Evolutionary conservation across 2,797 vertebrate genomes (phyloP).

Genomic region (Notolabrus celidotus): DNA sequence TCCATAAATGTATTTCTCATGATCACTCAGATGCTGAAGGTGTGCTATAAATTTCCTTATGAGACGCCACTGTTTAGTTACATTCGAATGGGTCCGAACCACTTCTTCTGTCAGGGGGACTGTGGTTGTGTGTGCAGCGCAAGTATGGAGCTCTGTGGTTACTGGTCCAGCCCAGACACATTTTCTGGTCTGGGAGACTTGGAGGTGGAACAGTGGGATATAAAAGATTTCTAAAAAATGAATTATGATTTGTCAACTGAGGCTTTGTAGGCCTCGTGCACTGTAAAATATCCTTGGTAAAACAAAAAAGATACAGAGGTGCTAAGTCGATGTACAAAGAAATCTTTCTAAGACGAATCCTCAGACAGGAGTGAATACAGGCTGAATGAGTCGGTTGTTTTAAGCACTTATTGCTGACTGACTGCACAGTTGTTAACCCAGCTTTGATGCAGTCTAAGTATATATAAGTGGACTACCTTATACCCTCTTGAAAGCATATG

Average conservation of each 20-base stretch:
- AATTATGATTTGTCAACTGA: conserved; percentile 53
- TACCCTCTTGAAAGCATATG: too few relatives aligned
- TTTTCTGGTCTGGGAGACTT: conserved; percentile 59
- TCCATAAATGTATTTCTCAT: conserved; percentile 19
- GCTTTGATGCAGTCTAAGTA: too few relatives aligned
- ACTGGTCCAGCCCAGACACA: conserved; percentile 56
- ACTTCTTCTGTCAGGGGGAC: conserved; percentile 40
- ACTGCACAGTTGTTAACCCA: too few relatives aligned
- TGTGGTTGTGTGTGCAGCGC: conserved; percentile 48
- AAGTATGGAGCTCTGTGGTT: conserved; percentile 60
- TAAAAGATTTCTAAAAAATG: conserved; percentile 46
- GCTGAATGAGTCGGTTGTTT: too few relatives aligned
- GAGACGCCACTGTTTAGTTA: conserved; percentile 22
- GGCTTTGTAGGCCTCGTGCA: conserved; percentile 7
- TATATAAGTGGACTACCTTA: too few relatives aligned
- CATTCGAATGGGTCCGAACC: conserved; percentile 45
- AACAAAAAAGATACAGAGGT: conserved; percentile 5
- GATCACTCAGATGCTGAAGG: conserved; percentile 22
- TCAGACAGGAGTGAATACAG: too few relatives aligned
- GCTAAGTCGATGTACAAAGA: too few relatives aligned
- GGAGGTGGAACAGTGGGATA: conserved; percentile 50
- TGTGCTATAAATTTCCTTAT: conserved; percentile 32
- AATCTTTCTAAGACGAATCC: too few relatives aligned
- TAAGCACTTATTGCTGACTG: too few relatives aligned
- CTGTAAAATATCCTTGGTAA: conserved; percentile 35